Evolutionary conservation across 2,888 invertebrate genomes (phyloP), one percentile per base, ranked within the genome.

Genomic region (Mermis nigrescens): DNA sequence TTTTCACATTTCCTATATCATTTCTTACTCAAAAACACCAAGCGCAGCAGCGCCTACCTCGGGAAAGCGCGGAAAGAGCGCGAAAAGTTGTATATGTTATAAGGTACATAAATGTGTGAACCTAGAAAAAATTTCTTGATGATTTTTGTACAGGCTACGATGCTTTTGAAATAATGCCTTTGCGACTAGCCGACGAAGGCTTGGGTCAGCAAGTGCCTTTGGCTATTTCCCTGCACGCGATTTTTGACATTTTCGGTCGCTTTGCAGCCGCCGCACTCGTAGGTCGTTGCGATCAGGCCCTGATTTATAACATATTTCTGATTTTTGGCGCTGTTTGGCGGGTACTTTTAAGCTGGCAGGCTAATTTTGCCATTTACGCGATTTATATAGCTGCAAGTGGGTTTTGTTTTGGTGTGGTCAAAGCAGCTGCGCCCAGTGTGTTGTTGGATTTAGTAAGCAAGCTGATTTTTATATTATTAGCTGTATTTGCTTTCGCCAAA

Each of bases 161-260:
- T 24, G 51, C 51, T 12, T 48, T 48, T 24, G 51, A 48, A 48
- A 48, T 48, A 12, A 48, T 48, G 51, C 51, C 51, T 48, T 24
- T 48, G 15, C 51, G 51, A 7, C 51, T 48, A 24, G 15, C 26
- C 26, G 51, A 48, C 26, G 51, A 48, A 24, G 51, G 51, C 26
- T 7, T 22, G 15, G 51, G 51, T 7, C 12, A 24, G 19, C 12
- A 48, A 48, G 24, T 48, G 24, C 51, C 51, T 7, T 24, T 48
- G 51, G 51, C 51, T 24, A 24, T 48, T 48, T 22, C n/a, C 7
- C 24, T 48, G 51, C 51, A 48, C 15, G 51, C 51, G 7, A 24
- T 48, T 22, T 22, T 24, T 7, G 51, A 12, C 24, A 48, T 48
- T 48, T 12, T 12, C 15, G 51, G 51, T 24, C 51, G 51, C 15